A percentile compares a stretch with the other conserved stretches of the same genome.
These are phyloP conservation scores for Choristoneura fumiferana DNA, from an alignment of 1,140 invertebrate species.

Conservation along the genomic window DNA sequence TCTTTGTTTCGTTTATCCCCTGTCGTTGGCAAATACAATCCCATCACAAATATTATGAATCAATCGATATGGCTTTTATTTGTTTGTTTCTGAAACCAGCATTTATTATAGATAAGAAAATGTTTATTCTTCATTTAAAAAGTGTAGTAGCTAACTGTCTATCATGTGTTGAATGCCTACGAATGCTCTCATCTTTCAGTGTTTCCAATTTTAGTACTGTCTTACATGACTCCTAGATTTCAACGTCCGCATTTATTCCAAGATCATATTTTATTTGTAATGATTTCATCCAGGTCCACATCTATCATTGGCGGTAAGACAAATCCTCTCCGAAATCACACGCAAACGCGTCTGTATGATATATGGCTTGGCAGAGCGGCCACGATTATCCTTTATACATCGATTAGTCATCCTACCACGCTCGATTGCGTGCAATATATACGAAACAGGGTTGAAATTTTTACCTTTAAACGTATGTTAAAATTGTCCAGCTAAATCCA, in stretches of 20 bases:
- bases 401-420: constrained; percentile 7
- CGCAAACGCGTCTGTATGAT: constrained; percentile 7
- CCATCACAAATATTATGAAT: constrained; percentile 15
- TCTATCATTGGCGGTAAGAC: constrained; percentile 4
- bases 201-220: too few species aligned
- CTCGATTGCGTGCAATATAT: constrained; percentile 9
- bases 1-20: constrained; percentile 17
- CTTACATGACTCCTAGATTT: background rate
- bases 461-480: constrained; percentile 22
- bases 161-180: background rate
- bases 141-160: too few species aligned
- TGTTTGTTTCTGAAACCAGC: background rate
- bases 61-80: constrained; percentile 13
- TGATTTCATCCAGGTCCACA: background rate
- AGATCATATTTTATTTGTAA: background rate
- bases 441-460: constrained; percentile 19
- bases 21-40: constrained; percentile 14
- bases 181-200: too few species aligned
- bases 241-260: background rate
- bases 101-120: background rate
- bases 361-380: background rate
- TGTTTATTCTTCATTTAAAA: background rate
- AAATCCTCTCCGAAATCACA: constrained; percentile 13
- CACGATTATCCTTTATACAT: constrained; percentile 16
- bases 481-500: constrained; percentile 28